Conservation (phyloP, 2,888 invertebrate species). For the Drosophila atripex region DNA sequence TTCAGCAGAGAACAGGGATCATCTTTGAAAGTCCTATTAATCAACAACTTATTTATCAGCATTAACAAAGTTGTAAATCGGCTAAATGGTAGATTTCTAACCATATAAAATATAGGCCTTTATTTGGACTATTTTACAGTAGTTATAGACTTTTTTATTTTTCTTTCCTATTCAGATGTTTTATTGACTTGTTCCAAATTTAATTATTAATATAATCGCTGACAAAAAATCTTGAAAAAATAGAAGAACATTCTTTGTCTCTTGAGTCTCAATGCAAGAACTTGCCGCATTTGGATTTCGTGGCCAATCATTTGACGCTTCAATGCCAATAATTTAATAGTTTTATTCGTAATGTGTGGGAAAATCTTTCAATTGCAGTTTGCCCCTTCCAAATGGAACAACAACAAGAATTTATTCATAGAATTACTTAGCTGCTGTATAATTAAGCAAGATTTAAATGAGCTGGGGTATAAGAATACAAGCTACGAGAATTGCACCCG, state of each 20-base stretch:
- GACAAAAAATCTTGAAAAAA: conserved; percentile 28
- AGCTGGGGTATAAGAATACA: conserved; percentile 25
- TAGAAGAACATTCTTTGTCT: conserved; percentile 56
- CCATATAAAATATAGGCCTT: no score
- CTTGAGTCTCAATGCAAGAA: conserved; percentile 46
- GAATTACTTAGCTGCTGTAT: conserved; percentile 58
- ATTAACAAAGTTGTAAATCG: no score
- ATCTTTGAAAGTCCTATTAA: no score
- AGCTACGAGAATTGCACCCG: conserved; percentile 24
- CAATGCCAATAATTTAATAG: conserved; percentile 74
- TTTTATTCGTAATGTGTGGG: conserved; percentile 64
- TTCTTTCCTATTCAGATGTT: no score
- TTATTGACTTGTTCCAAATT: no score
- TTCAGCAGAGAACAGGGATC: no score
- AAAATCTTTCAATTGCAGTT: conserved; percentile 66
- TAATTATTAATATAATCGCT: no score
- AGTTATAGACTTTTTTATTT: no score
- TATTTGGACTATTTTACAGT: no score
- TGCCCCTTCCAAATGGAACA: conserved; percentile 12
- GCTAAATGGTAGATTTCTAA: no score
- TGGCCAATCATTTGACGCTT: conserved; percentile 65
- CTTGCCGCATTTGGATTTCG: conserved; percentile 60
- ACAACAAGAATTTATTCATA: conserved; percentile 41
- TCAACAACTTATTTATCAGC: no score
- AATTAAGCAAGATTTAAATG: conserved; percentile 56